Conservation (phyloP, 2,113 vertebrate species). For the Enhydra lutris region DNA sequence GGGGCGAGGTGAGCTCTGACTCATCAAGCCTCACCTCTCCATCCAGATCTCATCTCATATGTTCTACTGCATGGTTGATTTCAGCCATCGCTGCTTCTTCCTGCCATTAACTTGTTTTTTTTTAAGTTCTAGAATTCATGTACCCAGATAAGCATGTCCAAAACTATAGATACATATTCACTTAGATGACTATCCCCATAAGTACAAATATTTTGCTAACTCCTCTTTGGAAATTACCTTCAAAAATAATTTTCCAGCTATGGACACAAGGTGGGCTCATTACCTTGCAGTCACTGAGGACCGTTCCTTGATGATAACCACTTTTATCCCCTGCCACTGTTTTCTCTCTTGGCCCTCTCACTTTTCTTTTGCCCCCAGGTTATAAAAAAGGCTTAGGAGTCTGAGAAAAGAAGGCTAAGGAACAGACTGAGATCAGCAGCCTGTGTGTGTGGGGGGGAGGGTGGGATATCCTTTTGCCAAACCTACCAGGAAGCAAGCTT, state of each 20-base stretch:
- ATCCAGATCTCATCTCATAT: neutral
- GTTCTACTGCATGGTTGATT: neutral
- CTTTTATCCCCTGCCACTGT: neutral
- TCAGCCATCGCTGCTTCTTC: neutral
- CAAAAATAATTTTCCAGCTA: neutral
- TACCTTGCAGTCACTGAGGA: neutral
- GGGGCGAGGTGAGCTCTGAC: neutral
- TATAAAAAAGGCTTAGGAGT: constrained; percentile 23
- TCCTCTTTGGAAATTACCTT: constrained; percentile 2
- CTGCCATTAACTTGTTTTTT: neutral
- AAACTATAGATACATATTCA: neutral
- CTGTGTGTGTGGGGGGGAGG: neutral
- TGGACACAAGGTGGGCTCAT: neutral
- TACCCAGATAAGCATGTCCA: neutral
- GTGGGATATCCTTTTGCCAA: neutral
- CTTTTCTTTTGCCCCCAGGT: neutral
- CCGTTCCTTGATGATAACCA: neutral
- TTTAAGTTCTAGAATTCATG: neutral
- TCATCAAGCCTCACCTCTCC: neutral
- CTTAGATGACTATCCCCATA: neutral
- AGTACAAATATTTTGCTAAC: constrained; percentile 15
- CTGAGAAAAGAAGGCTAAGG: neutral
- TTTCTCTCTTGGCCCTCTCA: neutral
- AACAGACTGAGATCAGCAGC: neutral
- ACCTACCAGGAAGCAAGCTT: neutral